Evolutionary conservation across 1,140 invertebrate genomes (phyloP).

Genomic region (Eubasilissa regina): DNA sequence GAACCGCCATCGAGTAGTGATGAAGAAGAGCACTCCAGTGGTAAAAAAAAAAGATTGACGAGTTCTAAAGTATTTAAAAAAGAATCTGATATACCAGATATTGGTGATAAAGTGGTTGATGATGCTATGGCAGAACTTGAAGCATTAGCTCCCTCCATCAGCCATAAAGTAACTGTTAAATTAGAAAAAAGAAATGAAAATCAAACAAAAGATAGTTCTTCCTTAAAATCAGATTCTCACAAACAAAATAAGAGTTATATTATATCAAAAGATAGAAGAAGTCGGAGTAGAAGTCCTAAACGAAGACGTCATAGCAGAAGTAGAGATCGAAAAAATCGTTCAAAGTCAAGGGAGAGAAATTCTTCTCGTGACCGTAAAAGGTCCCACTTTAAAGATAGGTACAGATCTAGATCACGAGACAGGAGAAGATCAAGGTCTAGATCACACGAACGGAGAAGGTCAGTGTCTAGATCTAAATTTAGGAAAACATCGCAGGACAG

Average conservation of each 20-base stretch:
- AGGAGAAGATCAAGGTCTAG: slow-evolving; percentile 65
- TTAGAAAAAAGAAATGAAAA: slow-evolving; percentile 49
- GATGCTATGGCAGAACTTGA: slow-evolving; percentile 93
- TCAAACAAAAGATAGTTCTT: background rate
- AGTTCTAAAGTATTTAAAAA: slow-evolving; percentile 69
- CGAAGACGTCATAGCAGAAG: slow-evolving; percentile 62
- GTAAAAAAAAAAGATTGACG: slow-evolving; percentile 65
- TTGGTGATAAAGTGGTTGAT: slow-evolving; percentile 76
- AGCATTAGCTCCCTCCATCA: slow-evolving; percentile 82
- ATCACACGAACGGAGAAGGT: slow-evolving; percentile 64
- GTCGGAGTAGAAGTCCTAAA: slow-evolving; percentile 61
- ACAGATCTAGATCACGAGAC: slow-evolving; percentile 64
- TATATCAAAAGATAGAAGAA: slow-evolving; percentile 54
- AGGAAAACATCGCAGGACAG: slow-evolving; percentile 60
- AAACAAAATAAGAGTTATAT: slow-evolving; percentile 38
- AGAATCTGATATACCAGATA: slow-evolving; percentile 59
- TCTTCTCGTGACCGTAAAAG: slow-evolving; percentile 35
- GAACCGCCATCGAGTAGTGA: slow-evolving; percentile 64
- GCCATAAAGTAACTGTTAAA: slow-evolving; percentile 48
- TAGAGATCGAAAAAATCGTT: slow-evolving; percentile 61
- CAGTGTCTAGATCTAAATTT: slow-evolving; percentile 64
- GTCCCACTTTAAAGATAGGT: slow-evolving; percentile 51
- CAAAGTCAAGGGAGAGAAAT: slow-evolving; percentile 63
- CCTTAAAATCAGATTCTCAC: slow-evolving; percentile 49
- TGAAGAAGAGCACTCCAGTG: slow-evolving; percentile 65